phyloP scores from a whole-genome alignment of 2,888 invertebrate genomes.

The Drosophila mayaguana region DNA sequence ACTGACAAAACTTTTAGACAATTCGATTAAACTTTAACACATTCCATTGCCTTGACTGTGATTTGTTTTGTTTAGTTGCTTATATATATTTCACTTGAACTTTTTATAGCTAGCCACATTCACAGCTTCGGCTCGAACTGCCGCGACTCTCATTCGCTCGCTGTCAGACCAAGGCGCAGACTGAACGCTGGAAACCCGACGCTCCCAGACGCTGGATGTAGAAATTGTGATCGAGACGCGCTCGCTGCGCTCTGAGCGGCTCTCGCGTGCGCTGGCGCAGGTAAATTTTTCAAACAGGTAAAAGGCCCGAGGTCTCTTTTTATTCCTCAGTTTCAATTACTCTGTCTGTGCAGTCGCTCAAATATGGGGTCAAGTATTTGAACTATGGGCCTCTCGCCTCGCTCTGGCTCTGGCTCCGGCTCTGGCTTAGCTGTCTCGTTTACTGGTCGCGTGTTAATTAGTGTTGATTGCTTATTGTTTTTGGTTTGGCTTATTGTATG shows the following conservation, averaged over 20 bases:
- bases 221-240: slow-evolving; percentile 37
- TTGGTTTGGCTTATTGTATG: background rate
- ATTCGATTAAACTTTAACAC: background rate
- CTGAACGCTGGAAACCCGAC: slow-evolving; percentile 50
- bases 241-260: slow-evolving; percentile 5
- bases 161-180: slow-evolving; percentile 55
- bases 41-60: background rate
- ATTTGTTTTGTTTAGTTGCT: slow-evolving; percentile 3
- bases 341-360: slow-evolving; percentile 64
- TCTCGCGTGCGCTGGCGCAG: slow-evolving; percentile 33
- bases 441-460: slow-evolving; percentile 70
- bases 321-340: slow-evolving; percentile 11
- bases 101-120: slow-evolving; percentile 22
- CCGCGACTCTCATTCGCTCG: slow-evolving; percentile 44
- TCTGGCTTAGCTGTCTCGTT: slow-evolving; percentile 32
- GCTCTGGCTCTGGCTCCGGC: background rate
- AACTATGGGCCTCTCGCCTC: slow-evolving; percentile 56
- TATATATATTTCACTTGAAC: slow-evolving; percentile 27
- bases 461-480: slow-evolving; percentile 56
- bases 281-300: slow-evolving; percentile 66
- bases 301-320: slow-evolving; percentile 49
- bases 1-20: background rate
- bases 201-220: slow-evolving; percentile 23
- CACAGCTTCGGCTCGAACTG: slow-evolving; percentile 4
- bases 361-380: slow-evolving; percentile 80